These are phyloP conservation scores for Callionymus lyra DNA, from an alignment of 2,113 vertebrate genomes.

Conservation along the genomic window DNA sequence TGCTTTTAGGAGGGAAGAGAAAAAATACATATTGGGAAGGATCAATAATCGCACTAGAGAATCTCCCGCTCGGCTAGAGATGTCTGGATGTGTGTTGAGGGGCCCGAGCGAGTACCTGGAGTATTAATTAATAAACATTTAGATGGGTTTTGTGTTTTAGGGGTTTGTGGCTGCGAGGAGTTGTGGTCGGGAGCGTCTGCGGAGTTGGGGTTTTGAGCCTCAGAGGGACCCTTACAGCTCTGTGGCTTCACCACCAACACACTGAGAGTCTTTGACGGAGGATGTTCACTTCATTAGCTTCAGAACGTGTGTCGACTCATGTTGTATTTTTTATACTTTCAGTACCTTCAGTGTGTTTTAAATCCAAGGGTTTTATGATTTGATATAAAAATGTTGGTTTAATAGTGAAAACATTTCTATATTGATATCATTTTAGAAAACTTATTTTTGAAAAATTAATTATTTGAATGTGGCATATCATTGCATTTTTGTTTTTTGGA, in stretches of 20 bases:
- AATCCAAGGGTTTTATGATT: no score
- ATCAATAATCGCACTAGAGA: conserved; percentile 74
- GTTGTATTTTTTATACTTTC: no score
- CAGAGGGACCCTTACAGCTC: conserved; percentile 28
- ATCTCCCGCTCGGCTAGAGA: conserved; percentile 13
- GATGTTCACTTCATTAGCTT: no score
- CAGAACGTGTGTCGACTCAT: no score
- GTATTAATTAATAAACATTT: conserved; percentile 9
- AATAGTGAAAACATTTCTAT: no score
- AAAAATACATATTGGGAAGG: conserved; percentile 65
- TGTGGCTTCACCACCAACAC: conserved; percentile 34
- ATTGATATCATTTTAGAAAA: no score
- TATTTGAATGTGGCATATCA: no score
- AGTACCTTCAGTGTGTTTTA: no score
- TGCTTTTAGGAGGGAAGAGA: conserved; percentile 71
- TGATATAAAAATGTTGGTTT: no score
- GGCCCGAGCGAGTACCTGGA: conserved; percentile 22
- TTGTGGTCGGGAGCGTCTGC: conserved; percentile 41
- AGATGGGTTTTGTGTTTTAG: conserved; percentile 6
- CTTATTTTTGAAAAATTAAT: no score
- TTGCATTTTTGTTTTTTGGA: no score
- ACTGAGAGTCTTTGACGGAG: no score
- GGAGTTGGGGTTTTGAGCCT: conserved; percentile 45
- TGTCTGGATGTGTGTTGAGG: conserved; percentile 14
- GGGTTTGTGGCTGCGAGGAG: conserved; percentile 27